These are phyloP conservation scores for Orchesella cincta DNA, from an alignment of 1,140 invertebrate genomes.

Conservation along the genomic window DNA sequence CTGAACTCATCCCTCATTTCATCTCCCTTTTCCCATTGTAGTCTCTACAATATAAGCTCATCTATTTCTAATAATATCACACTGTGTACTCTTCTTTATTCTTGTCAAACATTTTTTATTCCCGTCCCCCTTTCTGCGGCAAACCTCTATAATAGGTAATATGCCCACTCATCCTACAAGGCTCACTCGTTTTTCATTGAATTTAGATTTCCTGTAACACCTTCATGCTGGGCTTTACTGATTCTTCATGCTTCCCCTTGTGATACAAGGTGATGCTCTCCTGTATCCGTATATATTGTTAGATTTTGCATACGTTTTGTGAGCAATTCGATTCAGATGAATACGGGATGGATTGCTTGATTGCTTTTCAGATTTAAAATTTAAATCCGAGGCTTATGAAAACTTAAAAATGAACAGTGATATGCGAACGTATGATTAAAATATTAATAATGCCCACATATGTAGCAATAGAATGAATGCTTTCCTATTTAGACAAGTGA, in stretches of 20 bases:
- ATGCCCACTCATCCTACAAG: constrained; percentile 2
- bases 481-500: not conserved
- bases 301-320: not conserved
- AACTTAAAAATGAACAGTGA: not conserved
- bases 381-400: not conserved
- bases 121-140: constrained; percentile 1
- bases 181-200: not conserved
- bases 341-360: no score
- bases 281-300: not conserved
- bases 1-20: constrained; percentile 10
- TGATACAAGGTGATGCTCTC: not conserved
- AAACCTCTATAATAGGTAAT: constrained; percentile 1
- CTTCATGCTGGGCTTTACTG: not conserved
- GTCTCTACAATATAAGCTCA: not conserved
- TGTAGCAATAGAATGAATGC: no score
- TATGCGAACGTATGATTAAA: no score
- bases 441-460: no score
- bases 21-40: not conserved
- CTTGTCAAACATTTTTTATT: constrained; percentile 1
- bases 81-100: constrained; percentile 26
- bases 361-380: constrained; percentile 11
- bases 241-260: not conserved
- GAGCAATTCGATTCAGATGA: no score
- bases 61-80: constrained; percentile 29
- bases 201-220: constrained; percentile 12